Evolutionary conservation across 2,113 vertebrate genomes (phyloP).

Genomic region (Synchiropus splendidus): DNA sequence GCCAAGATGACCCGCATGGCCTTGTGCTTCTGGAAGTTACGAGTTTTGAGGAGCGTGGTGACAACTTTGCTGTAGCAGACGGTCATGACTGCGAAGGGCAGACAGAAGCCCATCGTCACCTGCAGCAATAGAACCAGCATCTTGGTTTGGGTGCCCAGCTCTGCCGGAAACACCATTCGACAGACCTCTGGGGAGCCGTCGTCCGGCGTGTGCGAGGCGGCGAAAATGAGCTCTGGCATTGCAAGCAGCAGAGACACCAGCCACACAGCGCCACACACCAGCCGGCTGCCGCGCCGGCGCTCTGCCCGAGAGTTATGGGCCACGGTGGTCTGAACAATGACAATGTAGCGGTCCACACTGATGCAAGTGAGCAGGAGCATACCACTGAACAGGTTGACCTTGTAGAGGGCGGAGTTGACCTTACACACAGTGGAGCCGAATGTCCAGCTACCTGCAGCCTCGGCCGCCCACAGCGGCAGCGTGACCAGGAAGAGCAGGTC

Average conservation of each 20-base stretch:
- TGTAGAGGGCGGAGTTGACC: conserved; percentile 70
- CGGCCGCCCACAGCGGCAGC: conserved; percentile 80
- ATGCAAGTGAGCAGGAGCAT: conserved; percentile 80
- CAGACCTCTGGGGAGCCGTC: conserved; percentile 29
- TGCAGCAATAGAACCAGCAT: conserved; percentile 64
- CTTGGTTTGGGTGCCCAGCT: conserved; percentile 47
- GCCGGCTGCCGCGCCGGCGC: conserved; percentile 61
- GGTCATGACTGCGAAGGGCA: conserved; percentile 75
- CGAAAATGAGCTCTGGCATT: conserved; percentile 73
- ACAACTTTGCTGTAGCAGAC: conserved; percentile 77
- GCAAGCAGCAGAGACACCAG: conserved; percentile 59
- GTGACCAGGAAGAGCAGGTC: conserved; percentile 81
- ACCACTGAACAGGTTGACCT: conserved; percentile 82
- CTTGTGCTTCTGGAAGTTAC: conserved; percentile 77
- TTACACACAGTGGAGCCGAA: conserved; percentile 72
- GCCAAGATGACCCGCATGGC: conserved; percentile 74
- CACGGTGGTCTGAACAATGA: conserved; percentile 66
- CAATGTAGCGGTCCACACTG: conserved; percentile 80
- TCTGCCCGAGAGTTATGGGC: conserved; percentile 58
- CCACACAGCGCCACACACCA: conserved; percentile 70
- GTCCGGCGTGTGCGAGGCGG: conserved; percentile 12
- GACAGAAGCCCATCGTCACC: conserved; percentile 74
- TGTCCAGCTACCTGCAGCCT: conserved; percentile 65
- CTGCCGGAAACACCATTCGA: conserved; percentile 57
- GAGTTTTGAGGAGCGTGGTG: conserved; percentile 69